Evolutionary conservation across 2,888 invertebrate species (phyloP).

Genomic region (Noctuana brunneofusca): DNA sequence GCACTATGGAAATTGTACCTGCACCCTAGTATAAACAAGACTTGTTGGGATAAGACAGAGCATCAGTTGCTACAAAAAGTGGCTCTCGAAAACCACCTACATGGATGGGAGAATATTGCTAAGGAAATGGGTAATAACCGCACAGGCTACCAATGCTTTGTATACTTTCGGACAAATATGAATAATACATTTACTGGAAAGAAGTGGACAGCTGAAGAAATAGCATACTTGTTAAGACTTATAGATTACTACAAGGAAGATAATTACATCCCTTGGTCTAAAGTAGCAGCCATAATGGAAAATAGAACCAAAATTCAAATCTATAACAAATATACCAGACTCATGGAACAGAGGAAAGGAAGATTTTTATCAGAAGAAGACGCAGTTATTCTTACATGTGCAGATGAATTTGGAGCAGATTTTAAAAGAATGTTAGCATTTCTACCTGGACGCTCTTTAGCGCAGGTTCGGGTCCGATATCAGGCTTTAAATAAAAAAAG

Average conservation of each 20-base stretch:
- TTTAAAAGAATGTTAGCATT: conserved; percentile 83
- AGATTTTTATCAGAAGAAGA: conserved; percentile 87
- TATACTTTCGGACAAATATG: conserved; percentile 84
- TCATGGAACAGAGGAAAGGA: conserved; percentile 78
- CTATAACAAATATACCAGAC: conserved; percentile 81
- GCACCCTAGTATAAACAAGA: conserved; percentile 85
- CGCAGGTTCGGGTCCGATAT: conserved; percentile 85
- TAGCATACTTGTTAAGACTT: conserved; percentile 83
- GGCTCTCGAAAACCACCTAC: conserved; percentile 61
- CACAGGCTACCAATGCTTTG: conserved; percentile 87
- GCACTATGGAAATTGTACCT: conserved; percentile 88
- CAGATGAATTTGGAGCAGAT: conserved; percentile 83
- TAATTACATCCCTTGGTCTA: conserved; percentile 88
- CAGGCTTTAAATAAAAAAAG: conserved; percentile 70
- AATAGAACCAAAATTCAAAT: conserved; percentile 85
- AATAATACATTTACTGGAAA: conserved; percentile 52
- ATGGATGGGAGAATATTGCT: conserved; percentile 88
- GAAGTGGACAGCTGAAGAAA: conserved; percentile 87
- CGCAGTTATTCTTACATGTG: conserved; percentile 83
- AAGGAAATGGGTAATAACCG: conserved; percentile 79
- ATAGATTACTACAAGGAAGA: conserved; percentile 86
- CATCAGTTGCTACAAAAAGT: conserved; percentile 55
- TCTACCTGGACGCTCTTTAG: conserved; percentile 84
- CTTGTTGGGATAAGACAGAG: conserved; percentile 59
- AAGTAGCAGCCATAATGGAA: conserved; percentile 84